These are phyloP conservation scores for Euleptes europaea DNA, from an alignment of 2,113 vertebrate species.

Conservation along the genomic window DNA sequence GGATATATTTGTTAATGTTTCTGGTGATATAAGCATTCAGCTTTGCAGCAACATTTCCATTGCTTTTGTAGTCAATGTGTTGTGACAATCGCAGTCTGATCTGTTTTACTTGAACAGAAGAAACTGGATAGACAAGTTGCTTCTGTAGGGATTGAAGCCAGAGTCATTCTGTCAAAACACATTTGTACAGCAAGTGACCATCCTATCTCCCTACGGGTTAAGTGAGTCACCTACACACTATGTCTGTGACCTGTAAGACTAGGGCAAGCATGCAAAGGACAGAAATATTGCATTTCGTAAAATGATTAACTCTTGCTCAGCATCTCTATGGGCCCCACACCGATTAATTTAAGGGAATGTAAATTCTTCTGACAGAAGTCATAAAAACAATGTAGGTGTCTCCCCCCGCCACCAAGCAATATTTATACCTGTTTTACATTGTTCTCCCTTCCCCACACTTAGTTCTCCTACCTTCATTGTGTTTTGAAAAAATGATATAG, in stretches of 20 bases:
- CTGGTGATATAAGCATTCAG: neutral
- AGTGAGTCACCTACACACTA: constrained; percentile 26
- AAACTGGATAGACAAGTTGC: constrained; percentile 7
- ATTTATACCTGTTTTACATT: neutral
- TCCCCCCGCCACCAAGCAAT: neutral
- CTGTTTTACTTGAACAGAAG: constrained; percentile 11
- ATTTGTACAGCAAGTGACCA: constrained; percentile 39
- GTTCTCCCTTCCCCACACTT: neutral
- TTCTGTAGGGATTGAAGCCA: constrained; percentile 8
- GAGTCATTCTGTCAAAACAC: constrained; percentile 36
- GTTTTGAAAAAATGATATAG: no score
- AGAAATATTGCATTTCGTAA: neutral
- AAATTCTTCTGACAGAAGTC: neutral
- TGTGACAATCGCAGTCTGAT: neutral
- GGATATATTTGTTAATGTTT: neutral
- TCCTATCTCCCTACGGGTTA: constrained; percentile 9
- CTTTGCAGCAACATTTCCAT: neutral
- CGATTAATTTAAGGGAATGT: neutral
- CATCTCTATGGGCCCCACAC: neutral
- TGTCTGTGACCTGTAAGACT: constrained; percentile 25
- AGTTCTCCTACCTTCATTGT: neutral
- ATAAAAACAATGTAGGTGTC: neutral
- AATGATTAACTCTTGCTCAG: accelerated
- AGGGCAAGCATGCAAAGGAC: neutral
- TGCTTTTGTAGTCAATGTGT: neutral